Percentiles rank a stretch among this genome's conserved stretches.
These are phyloP conservation scores for Rhadina sibilatrix DNA, from an alignment of 2,113 vertebrate species.

Conservation along the genomic window DNA sequence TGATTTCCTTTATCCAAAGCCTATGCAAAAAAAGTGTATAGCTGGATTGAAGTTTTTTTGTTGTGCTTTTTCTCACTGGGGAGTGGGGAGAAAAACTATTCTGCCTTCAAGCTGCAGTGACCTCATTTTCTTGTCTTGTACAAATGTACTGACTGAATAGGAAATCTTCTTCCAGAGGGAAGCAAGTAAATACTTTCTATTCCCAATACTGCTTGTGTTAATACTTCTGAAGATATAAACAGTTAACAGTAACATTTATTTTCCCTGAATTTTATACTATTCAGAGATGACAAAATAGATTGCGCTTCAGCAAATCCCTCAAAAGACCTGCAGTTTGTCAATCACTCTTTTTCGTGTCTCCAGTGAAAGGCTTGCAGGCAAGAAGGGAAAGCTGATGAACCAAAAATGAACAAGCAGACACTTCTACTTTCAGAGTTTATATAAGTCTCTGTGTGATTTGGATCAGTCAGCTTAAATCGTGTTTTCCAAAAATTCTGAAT, in stretches of 20 bases:
- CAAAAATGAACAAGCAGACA: not conserved
- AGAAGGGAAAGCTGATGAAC: not conserved
- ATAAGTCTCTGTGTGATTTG: not conserved
- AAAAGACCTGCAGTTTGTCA: constrained; percentile 16
- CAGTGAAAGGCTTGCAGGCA: not conserved
- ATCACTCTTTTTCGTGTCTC: not conserved
- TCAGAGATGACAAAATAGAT: constrained; percentile 1
- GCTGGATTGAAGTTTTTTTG: not conserved
- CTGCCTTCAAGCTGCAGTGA: not conserved
- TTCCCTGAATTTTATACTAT: not conserved
- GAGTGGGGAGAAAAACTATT: not conserved
- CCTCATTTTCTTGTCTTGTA: not conserved
- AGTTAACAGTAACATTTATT: not conserved
- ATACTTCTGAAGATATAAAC: not conserved
- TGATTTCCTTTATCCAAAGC: not conserved
- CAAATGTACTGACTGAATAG: not conserved
- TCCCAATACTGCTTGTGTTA: not conserved
- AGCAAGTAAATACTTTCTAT: not conserved
- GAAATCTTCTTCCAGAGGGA: not conserved
- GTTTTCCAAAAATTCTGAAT: not conserved
- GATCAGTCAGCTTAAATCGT: constrained; percentile 7
- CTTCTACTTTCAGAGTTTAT: not conserved
- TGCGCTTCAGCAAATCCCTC: not conserved
- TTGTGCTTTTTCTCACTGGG: not conserved
- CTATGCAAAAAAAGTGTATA: not conserved